Base-by-base conservation (phyloP, 2,888 invertebrate species). In the Drosophila picticornis region DNA sequence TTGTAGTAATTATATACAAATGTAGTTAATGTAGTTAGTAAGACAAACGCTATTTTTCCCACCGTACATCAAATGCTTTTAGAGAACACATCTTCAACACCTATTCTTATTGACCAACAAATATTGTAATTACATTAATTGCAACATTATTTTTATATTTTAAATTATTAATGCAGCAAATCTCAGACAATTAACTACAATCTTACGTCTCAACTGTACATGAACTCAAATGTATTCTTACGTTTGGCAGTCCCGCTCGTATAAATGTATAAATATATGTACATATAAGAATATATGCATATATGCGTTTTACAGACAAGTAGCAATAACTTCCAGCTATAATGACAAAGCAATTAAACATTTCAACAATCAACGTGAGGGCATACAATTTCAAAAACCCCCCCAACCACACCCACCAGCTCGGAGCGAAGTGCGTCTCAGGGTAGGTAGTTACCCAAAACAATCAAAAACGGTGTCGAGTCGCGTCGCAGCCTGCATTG, bases 381-480 rank as follows among this genome's bases (percentile, higher is more conserved):
- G 69, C 73, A 83, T 70, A 84, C 74, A 83, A 77, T 77, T 77
- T 67, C 64, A 71, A 51, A 48, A 32, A 43, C 11, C 48, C 57
- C 48, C 57, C 55, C 36, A 10, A 48, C 27, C 19, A 27, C 9
- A n/a, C n/a, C 29, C 51, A 27, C 29, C 27, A 11, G 50, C 29
- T 38, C 27, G 29, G 27, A 29, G 9, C 29, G 16, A 27, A n/a
- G 16, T 34, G 19, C 38, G 27, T 51, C 53, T 57, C 63, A 48
- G 72, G 80, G 80, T 69, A 77, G 84, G 75, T 61, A 75, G 77
- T 71, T 80, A 72, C 75, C 74, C 76, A 91, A 90, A 91, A 90
- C 90, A 90, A 90, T 90, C 90, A 90, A 90, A 91, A 91, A 91
- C 88, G 91, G 90, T 90, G 90, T 91, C 81, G 91, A 81, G 88